Percentiles rank a stretch among this genome's conserved stretches.
Evolutionary conservation across 2,888 invertebrate genomes (phyloP).

Genomic region (Gymnocheta viridis): DNA sequence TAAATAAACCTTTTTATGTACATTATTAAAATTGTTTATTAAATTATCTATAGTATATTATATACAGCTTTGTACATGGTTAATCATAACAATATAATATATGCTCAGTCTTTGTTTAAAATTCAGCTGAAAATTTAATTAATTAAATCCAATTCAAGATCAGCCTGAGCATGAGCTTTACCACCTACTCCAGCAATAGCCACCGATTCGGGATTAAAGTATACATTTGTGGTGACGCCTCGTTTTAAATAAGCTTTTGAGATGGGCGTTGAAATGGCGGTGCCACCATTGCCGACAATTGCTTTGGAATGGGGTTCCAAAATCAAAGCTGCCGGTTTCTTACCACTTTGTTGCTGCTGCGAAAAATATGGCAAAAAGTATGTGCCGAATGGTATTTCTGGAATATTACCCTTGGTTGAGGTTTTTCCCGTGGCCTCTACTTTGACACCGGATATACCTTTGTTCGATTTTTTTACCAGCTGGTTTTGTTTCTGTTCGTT

Average conservation of each 20-base stretch:
- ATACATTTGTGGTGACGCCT: conserved; percentile 85
- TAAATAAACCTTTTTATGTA: background rate
- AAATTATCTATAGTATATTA: background rate
- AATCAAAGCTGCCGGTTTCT: conserved; percentile 81
- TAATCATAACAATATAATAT: background rate
- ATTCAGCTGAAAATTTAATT: conserved; percentile 67
- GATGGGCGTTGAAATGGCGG: conserved; percentile 87
- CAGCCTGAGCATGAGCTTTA: conserved; percentile 89
- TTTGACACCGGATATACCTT: conserved; percentile 71
- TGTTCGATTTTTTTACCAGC: conserved; percentile 29
- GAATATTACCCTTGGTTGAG: conserved; percentile 76
- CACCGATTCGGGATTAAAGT: conserved; percentile 87
- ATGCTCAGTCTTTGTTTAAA: conserved; percentile 46
- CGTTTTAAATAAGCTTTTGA: conserved; percentile 86
- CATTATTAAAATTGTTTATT: conserved; percentile 1
- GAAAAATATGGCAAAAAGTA: conserved; percentile 79
- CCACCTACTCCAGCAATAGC: conserved; percentile 90
- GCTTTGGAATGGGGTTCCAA: conserved; percentile 87
- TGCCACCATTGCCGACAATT: conserved; percentile 85
- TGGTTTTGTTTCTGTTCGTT: background rate
- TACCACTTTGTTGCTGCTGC: conserved; percentile 45
- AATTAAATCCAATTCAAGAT: conserved; percentile 84
- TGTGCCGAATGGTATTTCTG: conserved; percentile 78
- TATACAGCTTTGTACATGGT: conserved; percentile 23
- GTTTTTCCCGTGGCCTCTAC: conserved; percentile 80